Base-by-base conservation (phyloP, 30 jellyfish, hydroid and myxozoan genomes). In the Thelohanellus kitauei region DNA sequence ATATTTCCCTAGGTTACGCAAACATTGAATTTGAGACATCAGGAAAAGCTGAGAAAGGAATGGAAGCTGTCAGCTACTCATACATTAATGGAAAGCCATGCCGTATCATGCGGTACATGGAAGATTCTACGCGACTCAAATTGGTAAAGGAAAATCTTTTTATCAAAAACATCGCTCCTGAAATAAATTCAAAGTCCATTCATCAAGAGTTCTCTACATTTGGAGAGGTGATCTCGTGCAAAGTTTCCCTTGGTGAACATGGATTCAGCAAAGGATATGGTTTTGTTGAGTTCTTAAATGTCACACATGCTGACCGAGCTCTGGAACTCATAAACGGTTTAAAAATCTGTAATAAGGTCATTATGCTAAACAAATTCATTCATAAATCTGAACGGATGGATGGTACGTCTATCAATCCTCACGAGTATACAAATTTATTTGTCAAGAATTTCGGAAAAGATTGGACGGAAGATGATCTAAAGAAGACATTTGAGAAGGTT, bases 1-100 rank as follows among this genome's bases (percentile, higher is more conserved):
- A 88, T 52, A 45, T 88, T 41, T 75, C 95, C 23, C 86, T 75
- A 21, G 95, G 95, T 52, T 75, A 75, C 64, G 95, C 95, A 3
- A 62, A 75, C 38, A 88, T 75, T 18, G 64, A 75, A 51, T 75
- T 62, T 45, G 88, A 75, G 35, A 85, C 56, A 47, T 85, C 95
- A 14, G 86, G 73, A 4, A 88, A 75, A 75, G 95, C 95, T 51
- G 95, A 75, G 32, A 48, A 85, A 40, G 89, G 88, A 10, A 56
- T 75, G 33, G 95, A 75, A 38, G 64, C 95, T 14, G 47, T 75
- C 83, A 75, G 65, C 56, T 75, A 56, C 42, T 88, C 64, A 32
- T 75, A 88, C 4, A 65, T 75, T 52, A 75, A 75, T 49, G 95
- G 95, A 22, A 51, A 88, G 17, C 84, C 95, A 19, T 75, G 95